A percentile compares a stretch with the other conserved stretches of the same genome.
These are phyloP conservation scores for Drosophila longiperda DNA, from an alignment of 2,888 invertebrate genomes.

Conservation along the genomic window DNA sequence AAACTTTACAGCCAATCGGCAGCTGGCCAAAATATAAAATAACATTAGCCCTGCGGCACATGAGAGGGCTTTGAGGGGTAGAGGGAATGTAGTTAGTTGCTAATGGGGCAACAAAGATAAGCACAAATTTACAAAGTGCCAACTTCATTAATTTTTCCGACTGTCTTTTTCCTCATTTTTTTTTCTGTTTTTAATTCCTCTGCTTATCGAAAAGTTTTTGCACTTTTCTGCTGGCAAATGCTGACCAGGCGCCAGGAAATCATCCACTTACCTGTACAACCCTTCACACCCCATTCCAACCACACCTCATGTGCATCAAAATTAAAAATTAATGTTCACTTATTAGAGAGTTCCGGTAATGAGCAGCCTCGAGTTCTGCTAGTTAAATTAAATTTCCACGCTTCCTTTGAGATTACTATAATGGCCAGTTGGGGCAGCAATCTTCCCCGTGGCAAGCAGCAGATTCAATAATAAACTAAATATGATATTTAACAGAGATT, in stretches of 20 bases:
- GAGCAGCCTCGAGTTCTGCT: conserved; percentile 21
- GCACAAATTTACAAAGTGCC: conserved; percentile 66
- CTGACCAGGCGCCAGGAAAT: conserved; percentile 46
- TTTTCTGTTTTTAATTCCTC: conserved; percentile 1
- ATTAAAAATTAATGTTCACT: conserved; percentile 68
- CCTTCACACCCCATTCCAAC: background rate
- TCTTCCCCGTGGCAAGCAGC: conserved; percentile 13
- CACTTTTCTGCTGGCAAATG: conserved; percentile 30
- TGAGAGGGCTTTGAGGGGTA: too few relatives aligned
- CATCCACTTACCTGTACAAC: background rate
- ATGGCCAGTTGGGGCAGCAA: background rate
- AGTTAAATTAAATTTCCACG: conserved; percentile 48
- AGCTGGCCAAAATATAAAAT: conserved; percentile 69
- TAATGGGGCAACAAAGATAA: conserved; percentile 64
- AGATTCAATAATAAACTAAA: conserved; percentile 7
- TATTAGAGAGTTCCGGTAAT: conserved; percentile 53
- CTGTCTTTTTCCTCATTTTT: conserved; percentile 9
- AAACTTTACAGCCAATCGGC: conserved; percentile 33
- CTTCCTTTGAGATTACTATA: conserved; percentile 12
- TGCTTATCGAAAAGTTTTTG: conserved; percentile 29
- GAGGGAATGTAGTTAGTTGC: conserved; percentile 7
- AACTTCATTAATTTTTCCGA: conserved; percentile 28
- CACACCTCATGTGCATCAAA: conserved; percentile 36
- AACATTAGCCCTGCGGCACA: conserved; percentile 49
- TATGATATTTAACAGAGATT: background rate